Evolutionary conservation across 2,113 vertebrate genomes (phyloP), one percentile per base, ranked within the genome.

Genomic region (Aphelocoma coerulescens): DNA sequence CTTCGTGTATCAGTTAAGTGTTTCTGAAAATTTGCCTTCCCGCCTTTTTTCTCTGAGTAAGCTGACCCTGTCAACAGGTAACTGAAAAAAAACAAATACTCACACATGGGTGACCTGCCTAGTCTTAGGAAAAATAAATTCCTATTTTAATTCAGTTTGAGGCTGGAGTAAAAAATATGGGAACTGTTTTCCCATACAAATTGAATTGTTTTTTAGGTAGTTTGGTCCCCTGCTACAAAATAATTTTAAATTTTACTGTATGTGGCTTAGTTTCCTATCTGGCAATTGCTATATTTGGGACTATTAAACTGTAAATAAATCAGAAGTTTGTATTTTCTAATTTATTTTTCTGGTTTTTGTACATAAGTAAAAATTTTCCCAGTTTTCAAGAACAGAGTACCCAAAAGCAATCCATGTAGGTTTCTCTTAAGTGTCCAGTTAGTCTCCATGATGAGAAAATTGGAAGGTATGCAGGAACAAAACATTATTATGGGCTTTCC

Each of bases 1-100:
- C 51, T 78, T 0, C 0, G 21, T 80, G 21, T 58, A 37, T 78
- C 13, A 20, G 3, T 62, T 62, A 33, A 54, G 17, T 62, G 1
- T 85, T 82, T 69, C 37, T 94, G 76, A 71, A 93, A 85, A 61
- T 48, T 57, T 49, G 13, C 32, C n/a, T 85, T 89, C 27, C 15
- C 2, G 4, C 18, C 10, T 85, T 63, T 49, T 49, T 18, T 41
- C 0, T 76, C 24, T 57, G 37, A 65, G 23, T 52, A 33, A 85
- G 16, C 26, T 62, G 49, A 59, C 3, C 11, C 27, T 58, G 11
- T 33, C 61, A 85, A 21, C 30, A 74, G 52, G 10, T 57, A 72
- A 69, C 24, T 57, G 61, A 85, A 57, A n/a, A 84, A 67, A 91
- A 73, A 17, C 13, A n/a, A 37, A 24, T 23, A 6, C 67, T 91